Evolutionary conservation across 2,888 invertebrate species (phyloP).

Genomic region (Petrolisthes cinctipes): DNA sequence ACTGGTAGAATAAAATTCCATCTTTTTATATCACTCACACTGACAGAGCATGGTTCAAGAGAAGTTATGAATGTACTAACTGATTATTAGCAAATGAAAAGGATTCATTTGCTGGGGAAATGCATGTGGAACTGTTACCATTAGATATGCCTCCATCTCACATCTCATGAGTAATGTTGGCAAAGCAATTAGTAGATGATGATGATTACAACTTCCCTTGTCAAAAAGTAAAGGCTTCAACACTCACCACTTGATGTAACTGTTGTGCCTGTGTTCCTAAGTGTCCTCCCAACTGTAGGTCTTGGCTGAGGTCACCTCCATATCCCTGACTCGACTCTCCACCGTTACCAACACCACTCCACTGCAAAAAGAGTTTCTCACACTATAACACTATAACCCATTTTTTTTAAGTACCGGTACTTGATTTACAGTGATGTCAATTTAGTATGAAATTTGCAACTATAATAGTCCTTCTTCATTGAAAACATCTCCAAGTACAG

Average conservation of each 20-base stretch:
- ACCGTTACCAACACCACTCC: slow-evolving; percentile 3
- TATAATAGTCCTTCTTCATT: background rate
- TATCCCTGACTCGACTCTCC: background rate
- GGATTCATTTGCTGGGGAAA: too few relatives aligned
- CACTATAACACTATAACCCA: background rate
- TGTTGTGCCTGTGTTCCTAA: background rate
- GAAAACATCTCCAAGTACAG: background rate
- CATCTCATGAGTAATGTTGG: too few relatives aligned
- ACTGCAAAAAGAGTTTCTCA: background rate
- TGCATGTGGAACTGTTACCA: too few relatives aligned
- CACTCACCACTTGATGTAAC: background rate
- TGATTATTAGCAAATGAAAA: too few relatives aligned
- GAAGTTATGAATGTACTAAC: too few relatives aligned
- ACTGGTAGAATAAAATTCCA: too few relatives aligned
- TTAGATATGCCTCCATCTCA: too few relatives aligned
- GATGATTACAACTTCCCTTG: background rate
- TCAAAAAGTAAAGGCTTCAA: background rate
- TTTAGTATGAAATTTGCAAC: too few relatives aligned
- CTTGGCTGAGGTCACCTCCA: background rate
- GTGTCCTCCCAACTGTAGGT: background rate
- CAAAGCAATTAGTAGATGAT: too few relatives aligned
- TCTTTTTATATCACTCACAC: too few relatives aligned
- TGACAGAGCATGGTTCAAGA: too few relatives aligned
- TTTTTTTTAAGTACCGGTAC: background rate
- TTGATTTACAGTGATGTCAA: too few relatives aligned